Base-by-base conservation (phyloP, 2,888 invertebrate species). In the Oscheius sp. region DNA sequence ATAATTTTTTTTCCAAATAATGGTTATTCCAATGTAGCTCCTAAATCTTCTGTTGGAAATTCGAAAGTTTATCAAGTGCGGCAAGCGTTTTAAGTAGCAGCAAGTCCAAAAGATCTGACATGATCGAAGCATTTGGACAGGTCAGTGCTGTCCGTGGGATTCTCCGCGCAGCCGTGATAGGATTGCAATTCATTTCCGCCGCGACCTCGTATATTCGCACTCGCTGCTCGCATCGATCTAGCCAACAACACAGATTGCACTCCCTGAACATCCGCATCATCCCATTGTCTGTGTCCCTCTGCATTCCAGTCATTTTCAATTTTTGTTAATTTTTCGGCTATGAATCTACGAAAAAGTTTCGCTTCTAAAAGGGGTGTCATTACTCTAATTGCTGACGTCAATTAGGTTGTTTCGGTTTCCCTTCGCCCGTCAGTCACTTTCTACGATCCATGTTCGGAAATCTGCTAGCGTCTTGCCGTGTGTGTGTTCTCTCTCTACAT, bases 181-280 rank as follows among this genome's bases (percentile, higher is more conserved):
- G 68, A 68, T 68, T 68, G 68, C 68, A 68, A 68, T 68, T 68
- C 68, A 68, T 68, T 68, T 68, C 68, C 68, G 53, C 55, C 68
- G 68, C 68, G 68, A 68, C 68, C 68, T 53, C 68, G 68, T 68
- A 68, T 68, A 68, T 68, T 68, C 68, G 68, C 68, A 68, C 68
- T 65, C 65, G 37, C 42, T 42, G 55, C 65, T 55, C 68, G 68
- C 68, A 55, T 55, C 55, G 55, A 68, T 68, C 68, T 33, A 48
- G 47, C 68, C 68, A 68, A 68, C 68, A 68, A 68, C 68, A 68
- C 68, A 68, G 68, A 68, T 68, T 68, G 68, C 68, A 68, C 68
- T 68, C 68, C 68, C 68, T 68, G 68, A 68, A 68, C 68, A 68
- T 68, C 68, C 68, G 68, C 68, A 68, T 68, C 68, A 68, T 53